These are phyloP conservation scores for Cecropterus lyciades DNA, from an alignment of 1,140 invertebrate genomes.

Conservation along the genomic window DNA sequence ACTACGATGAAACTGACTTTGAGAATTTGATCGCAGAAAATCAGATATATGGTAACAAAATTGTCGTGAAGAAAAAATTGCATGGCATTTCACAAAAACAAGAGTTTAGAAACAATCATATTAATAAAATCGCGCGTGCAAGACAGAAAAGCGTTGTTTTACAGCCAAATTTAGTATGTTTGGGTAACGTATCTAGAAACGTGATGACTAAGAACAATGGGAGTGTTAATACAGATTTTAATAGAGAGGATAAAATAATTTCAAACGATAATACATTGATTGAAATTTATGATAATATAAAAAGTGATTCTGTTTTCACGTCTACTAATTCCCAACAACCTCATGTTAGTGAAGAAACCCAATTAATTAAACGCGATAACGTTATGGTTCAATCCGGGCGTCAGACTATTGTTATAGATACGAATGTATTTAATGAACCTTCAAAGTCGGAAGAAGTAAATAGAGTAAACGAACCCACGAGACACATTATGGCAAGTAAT, in stretches of 20 bases:
- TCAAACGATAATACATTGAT: conserved; percentile 52
- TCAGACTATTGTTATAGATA: too few relatives aligned
- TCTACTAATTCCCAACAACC: neutral
- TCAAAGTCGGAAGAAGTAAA: too few relatives aligned
- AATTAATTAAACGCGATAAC: too few relatives aligned
- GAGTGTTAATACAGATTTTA: conserved; percentile 51
- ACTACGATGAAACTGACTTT: conserved; percentile 81
- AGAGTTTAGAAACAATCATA: conserved; percentile 67
- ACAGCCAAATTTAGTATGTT: conserved; percentile 77
- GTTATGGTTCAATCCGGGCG: too few relatives aligned
- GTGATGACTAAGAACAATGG: conserved; percentile 70
- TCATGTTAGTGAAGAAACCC: neutral
- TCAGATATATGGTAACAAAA: conserved; percentile 84
- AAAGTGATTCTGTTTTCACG: conserved; percentile 29
- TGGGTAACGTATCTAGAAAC: conserved; percentile 75
- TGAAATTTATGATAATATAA: conserved; percentile 35
- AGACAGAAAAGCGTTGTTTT: conserved; percentile 59
- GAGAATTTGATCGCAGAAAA: conserved; percentile 84
- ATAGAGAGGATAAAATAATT: conserved; percentile 45
- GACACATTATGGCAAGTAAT: too few relatives aligned
- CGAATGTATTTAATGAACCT: too few relatives aligned
- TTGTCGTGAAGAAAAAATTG: too few relatives aligned
- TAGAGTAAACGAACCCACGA: too few relatives aligned
- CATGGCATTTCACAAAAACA: conserved; percentile 72
- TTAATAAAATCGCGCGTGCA: conserved; percentile 43